Evolutionary conservation across 2,888 invertebrate genomes (phyloP).

Genomic region (Philonicus albiceps): DNA sequence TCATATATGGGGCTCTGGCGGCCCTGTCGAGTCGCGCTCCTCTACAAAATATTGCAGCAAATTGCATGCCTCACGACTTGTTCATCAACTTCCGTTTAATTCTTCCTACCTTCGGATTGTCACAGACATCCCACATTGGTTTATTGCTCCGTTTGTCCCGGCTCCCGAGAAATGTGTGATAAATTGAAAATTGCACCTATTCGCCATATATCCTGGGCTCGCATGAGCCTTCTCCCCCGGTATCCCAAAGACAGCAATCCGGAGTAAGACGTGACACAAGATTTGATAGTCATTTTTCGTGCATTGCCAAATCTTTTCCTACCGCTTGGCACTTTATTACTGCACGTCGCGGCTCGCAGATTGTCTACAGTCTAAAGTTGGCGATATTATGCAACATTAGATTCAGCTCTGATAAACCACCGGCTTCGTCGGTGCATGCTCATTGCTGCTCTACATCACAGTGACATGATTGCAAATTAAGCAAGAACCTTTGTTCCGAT

Average conservation of each 20-base stretch:
- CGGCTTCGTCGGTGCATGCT: background rate
- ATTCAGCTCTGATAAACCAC: background rate
- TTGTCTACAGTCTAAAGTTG: background rate
- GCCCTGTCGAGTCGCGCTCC: background rate
- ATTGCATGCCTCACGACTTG: constrained; percentile 52
- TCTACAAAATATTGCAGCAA: constrained; percentile 49
- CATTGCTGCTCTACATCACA: background rate
- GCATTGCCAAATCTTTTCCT: constrained; percentile 35
- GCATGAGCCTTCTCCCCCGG: background rate
- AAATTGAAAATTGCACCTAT: constrained; percentile 25
- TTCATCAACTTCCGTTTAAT: constrained; percentile 46
- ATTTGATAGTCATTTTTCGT: constrained; percentile 39
- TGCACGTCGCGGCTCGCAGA: background rate
- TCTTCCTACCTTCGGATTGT: constrained; percentile 29
- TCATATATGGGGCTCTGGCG: background rate
- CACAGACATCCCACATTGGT: constrained; percentile 37
- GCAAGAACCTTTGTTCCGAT: background rate
- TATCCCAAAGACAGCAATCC: background rate
- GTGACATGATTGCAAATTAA: constrained; percentile 7
- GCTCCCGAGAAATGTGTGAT: constrained; percentile 17
- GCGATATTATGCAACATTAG: background rate
- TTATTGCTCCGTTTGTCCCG: background rate
- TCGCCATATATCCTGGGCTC: background rate
- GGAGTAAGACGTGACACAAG: constrained; percentile 37
- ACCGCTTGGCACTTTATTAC: background rate